Conservation (phyloP, 2,797 vertebrate species). For the Ambastaia sidthimunki region DNA sequence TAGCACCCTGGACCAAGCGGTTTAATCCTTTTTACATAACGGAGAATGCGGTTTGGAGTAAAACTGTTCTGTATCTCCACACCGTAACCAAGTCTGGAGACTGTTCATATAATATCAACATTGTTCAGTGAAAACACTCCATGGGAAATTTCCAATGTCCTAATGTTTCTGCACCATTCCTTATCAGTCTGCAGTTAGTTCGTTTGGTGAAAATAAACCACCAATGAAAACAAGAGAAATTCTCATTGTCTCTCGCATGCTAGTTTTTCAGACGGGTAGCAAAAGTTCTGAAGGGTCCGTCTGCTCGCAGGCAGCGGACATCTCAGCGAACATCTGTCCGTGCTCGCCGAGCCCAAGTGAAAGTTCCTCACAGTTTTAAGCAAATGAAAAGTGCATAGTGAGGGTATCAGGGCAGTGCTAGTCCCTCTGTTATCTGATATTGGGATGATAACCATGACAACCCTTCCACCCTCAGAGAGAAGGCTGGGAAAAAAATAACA, state of each 20-base stretch:
- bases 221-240: neutral
- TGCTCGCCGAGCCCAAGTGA: constrained; percentile 61
- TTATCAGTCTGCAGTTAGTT: constrained; percentile 35
- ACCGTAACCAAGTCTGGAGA: constrained; percentile 21
- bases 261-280: neutral
- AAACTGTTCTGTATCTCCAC: constrained; percentile 25
- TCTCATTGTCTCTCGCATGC: constrained; percentile 9
- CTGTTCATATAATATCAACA: constrained; percentile 24
- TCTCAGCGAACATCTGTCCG: neutral
- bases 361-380: constrained; percentile 84
- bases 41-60: constrained; percentile 29
- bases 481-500: neutral
- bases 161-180: constrained; percentile 27
- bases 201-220: neutral
- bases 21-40: constrained; percentile 42
- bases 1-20: constrained; percentile 50
- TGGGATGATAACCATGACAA: constrained; percentile 56
- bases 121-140: constrained; percentile 29
- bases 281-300: neutral
- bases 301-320: constrained; percentile 11
- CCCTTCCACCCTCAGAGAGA: constrained; percentile 47
- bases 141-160: constrained; percentile 20
- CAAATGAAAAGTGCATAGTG: constrained; percentile 86
- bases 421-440: constrained; percentile 36
- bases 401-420: constrained; percentile 70